These are phyloP conservation scores for Allygus modestus DNA, from an alignment of 2,888 invertebrate species.

Conservation along the genomic window DNA sequence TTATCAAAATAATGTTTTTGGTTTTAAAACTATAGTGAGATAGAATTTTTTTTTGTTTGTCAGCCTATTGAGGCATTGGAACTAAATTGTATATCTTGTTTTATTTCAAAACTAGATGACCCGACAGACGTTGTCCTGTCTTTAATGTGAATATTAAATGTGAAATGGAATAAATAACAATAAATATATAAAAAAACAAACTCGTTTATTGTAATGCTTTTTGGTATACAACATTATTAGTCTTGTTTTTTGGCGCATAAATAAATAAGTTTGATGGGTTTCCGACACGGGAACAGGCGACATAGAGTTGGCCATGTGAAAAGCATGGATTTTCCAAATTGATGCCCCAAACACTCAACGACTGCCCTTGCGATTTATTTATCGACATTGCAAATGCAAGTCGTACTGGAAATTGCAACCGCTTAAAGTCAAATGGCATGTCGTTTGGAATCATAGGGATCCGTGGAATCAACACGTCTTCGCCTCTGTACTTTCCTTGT, in stretches of 20 bases:
- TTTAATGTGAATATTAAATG: too few relatives aligned
- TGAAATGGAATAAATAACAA: too few relatives aligned
- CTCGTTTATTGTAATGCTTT: too few relatives aligned
- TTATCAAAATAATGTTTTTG: too few relatives aligned
- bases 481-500: conserved; percentile 68
- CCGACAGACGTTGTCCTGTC: too few relatives aligned
- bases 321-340: conserved; percentile 48
- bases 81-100: too few relatives aligned
- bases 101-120: too few relatives aligned
- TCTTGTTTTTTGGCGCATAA: background rate
- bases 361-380: conserved; percentile 55
- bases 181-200: too few relatives aligned
- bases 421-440: conserved; percentile 21
- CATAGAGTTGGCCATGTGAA: conserved; percentile 48
- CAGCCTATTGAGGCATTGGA: too few relatives aligned
- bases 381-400: conserved; percentile 46
- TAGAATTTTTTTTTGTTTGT: too few relatives aligned
- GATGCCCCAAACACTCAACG: conserved; percentile 40
- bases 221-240: too few relatives aligned
- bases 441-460: conserved; percentile 66
- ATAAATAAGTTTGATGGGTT: conserved; percentile 7
- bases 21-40: too few relatives aligned
- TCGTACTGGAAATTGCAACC: conserved; percentile 28
- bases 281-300: conserved; percentile 1
- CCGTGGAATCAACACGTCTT: conserved; percentile 69